Evolutionary conservation across 1,140 invertebrate genomes (phyloP), one percentile per base, ranked within the genome.

Genomic region (Caenorhabditis latens): DNA sequence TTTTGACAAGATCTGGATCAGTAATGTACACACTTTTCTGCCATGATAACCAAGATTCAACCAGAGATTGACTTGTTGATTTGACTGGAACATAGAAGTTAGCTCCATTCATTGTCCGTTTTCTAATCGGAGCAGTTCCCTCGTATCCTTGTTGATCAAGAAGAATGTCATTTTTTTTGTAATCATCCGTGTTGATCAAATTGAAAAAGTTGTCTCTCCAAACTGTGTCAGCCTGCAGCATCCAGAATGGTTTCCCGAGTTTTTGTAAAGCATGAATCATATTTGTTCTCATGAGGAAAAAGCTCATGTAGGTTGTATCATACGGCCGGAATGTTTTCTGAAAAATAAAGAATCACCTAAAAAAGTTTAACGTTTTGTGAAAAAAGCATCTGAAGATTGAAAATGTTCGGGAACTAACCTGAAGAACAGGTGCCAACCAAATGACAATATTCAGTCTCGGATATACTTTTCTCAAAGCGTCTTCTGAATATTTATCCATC

Each of bases 211-310:
- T 75, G 42, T 89, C 65, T 19, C 83, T 83, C 89, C 89, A 90
- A 79, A 90, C 57, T 2, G 89, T 90, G 57, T 90, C 89, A 16
- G 88, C 88, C 61, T 90, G 89, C 19, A 90, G 86, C 89, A 90
- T 90, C 89, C 89, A 90, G 53, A 90, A 90, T 46, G 86, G 65
- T 61, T 86, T 87, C 19, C 79, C 83, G 42, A 88, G 57, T 55
- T 65, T 79, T 57, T 88, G 84, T n/a, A 90, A 71, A 16, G 88
- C 84, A 16, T 82, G 86, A 32, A 90, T 90, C 43, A 90, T 67
- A 85, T 89, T 90, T 7, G 89, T 90, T 57, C 89, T 53, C 71
- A 90, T 85, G 9, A 90, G 71, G 65, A 90, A 90, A 61, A 90
- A 90, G 42, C 88, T 90, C 89, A 90, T 89, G 71, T 90, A 90